Conservation (phyloP, 2,888 invertebrate species). For the Eulithis prunata region DNA sequence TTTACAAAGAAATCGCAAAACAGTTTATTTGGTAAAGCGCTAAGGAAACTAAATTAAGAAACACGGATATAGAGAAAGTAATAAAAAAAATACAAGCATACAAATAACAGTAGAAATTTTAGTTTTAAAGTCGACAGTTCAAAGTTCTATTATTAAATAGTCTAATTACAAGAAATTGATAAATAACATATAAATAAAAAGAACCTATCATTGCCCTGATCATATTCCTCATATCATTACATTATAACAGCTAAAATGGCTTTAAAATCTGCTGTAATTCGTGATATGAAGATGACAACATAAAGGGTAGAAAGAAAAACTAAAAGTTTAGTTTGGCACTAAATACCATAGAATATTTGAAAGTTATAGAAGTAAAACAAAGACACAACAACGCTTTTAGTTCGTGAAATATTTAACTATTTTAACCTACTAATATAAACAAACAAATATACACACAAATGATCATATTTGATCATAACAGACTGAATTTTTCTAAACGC, state of each 20-base stretch:
- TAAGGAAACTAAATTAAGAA: conserved; percentile 45
- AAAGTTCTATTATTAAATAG: not conserved
- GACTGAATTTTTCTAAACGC: conserved; percentile 34
- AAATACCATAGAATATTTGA: conserved; percentile 55
- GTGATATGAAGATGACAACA: not conserved
- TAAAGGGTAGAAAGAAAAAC: not conserved
- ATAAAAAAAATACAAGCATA: conserved; percentile 21
- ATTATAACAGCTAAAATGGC: not conserved
- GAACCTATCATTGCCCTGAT: not conserved
- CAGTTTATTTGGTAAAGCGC: conserved; percentile 78
- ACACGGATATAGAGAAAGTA: conserved; percentile 13
- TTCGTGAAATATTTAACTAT: conserved; percentile 72
- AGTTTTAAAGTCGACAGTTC: conserved; percentile 11
- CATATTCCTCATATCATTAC: not conserved
- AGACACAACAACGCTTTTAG: conserved; percentile 43
- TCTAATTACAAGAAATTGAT: conserved; percentile 1
- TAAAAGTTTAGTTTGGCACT: conserved; percentile 63
- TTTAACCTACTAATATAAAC: conserved; percentile 74
- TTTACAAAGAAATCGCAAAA: conserved; percentile 67
- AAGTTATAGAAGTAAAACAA: conserved; percentile 49
- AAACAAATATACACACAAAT: conserved; percentile 81
- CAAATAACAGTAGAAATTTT: conserved; percentile 17
- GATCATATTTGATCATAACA: conserved; percentile 59
- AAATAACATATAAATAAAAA: not conserved
- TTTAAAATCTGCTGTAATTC: not conserved